phyloP scores from a whole-genome alignment of 2,888 invertebrate genomes.

The Caenorhabditis sp. region DNA sequence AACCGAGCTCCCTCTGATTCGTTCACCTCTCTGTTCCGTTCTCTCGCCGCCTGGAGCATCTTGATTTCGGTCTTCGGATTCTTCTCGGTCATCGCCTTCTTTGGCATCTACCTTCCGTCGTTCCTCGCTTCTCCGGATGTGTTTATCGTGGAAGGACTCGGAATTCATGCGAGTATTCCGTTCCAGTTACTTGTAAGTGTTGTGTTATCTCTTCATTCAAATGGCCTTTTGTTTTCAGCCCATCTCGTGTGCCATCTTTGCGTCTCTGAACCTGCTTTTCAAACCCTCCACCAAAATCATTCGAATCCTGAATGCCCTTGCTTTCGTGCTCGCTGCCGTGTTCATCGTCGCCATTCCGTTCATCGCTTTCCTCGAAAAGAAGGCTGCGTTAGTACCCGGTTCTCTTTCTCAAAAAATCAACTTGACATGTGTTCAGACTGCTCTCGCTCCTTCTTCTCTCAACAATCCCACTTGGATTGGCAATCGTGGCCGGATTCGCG shows the following conservation, averaged over 20 bases:
- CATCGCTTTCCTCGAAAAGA: constrained; percentile 40
- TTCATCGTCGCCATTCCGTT: constrained; percentile 52
- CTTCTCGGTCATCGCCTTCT: constrained; percentile 65
- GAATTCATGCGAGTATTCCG: constrained; percentile 53
- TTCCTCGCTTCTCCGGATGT: constrained; percentile 62
- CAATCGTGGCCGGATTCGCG: constrained; percentile 65
- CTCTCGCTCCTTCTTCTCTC: constrained; percentile 54
- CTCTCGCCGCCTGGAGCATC: constrained; percentile 72
- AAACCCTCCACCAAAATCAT: constrained; percentile 61
- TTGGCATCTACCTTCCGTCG: constrained; percentile 70
- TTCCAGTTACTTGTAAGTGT: constrained; percentile 57
- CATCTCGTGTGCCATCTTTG: constrained; percentile 45
- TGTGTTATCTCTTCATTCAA: background rate
- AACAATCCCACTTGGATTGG: constrained; percentile 69
- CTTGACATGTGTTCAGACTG: constrained; percentile 54
- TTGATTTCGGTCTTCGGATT: constrained; percentile 67
- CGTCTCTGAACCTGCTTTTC: constrained; percentile 31
- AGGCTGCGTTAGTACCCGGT: constrained; percentile 30
- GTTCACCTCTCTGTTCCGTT: constrained; percentile 59
- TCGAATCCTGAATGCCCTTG: constrained; percentile 67
- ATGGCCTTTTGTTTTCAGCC: constrained; percentile 45
- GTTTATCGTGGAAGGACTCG: constrained; percentile 60
- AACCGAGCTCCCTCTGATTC: constrained; percentile 54
- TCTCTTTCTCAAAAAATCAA: background rate
- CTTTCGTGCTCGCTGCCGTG: constrained; percentile 64